Evolutionary conservation across 37 sponge, comb jelly and placozoan genomes (phyloP), one percentile per base, ranked within the genome.

Genomic region (Axinella damicornis): DNA sequence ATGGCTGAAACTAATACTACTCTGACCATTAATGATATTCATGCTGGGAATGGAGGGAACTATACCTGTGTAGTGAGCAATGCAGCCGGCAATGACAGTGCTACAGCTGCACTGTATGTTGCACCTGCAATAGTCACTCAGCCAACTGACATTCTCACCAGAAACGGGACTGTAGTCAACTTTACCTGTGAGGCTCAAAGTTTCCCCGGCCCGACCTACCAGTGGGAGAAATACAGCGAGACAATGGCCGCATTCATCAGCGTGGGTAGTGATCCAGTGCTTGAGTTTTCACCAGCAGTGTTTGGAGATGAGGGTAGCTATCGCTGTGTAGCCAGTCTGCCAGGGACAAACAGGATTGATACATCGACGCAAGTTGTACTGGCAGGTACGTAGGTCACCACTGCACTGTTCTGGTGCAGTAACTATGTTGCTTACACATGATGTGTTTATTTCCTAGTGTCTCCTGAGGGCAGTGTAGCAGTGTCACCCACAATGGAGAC

Each of bases 41-140:
- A 53, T 38, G 73, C 73, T 34, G 12, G 2, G 33, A 41, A 85
- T 79, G 84, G 81, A 33, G 91, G 91, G 34, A 36, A 14, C 28
- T 90, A 90, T 58, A 66, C 18, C 17, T 90, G 84, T 84, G 36
- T 41, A 18, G 84, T 74, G 15, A 39, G 11, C 11, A 84, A 74
- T 62, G 84, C n/a, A 28, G 84, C 84, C 40, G 84, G 75, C 28
- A 65, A 25, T 68, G 69, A n/a, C 25, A 37, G 40, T 37, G 70
- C 54, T 46, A 37, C 30, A 33, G 37, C 57, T n/a, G 68, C 70
- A 12, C 20, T 81, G 57, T 80, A 57, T 40, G 74, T 83, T 32
- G 34, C 18, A 25, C 65, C 53, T 17, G 34, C 24, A 2, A 69
- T 86, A 21, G 39, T 71, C 14, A 59, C 27, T 13, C 33, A 86